phyloP scores from a whole-genome alignment of 2,797 vertebrate genomes.

The Falco peregrinus region DNA sequence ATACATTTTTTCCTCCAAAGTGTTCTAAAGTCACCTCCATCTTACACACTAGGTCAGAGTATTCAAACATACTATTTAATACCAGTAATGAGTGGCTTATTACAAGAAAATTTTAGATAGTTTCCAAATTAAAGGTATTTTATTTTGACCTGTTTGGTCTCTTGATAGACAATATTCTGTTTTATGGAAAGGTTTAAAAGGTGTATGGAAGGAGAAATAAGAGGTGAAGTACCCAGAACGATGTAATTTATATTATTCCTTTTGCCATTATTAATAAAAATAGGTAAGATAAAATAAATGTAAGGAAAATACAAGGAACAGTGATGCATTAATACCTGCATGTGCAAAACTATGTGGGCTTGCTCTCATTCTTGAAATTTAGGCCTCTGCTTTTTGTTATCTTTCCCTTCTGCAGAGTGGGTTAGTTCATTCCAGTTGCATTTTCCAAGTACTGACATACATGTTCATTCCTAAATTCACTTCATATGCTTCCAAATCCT shows the following conservation, averaged over 20 bases:
- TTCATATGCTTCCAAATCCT: slow-evolving; percentile 10
- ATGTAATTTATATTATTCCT: neutral
- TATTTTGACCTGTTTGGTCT: neutral
- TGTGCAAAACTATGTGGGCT: neutral
- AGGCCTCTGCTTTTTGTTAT: neutral
- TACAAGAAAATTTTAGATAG: neutral
- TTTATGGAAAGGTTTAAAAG: neutral
- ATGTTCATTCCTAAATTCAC: neutral
- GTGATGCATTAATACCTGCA: neutral
- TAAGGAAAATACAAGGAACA: neutral
- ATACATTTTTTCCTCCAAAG: neutral
- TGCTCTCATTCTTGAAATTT: neutral
- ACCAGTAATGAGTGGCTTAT: neutral
- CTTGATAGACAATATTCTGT: neutral
- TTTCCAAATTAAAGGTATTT: neutral
- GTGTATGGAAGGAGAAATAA: neutral
- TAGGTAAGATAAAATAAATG: neutral
- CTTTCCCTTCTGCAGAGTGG: neutral
- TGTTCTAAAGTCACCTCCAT: neutral
- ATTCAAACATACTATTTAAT: neutral
- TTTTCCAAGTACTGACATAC: neutral
- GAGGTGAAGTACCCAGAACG: neutral
- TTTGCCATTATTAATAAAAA: neutral
- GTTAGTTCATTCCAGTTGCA: neutral
- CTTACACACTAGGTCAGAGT: neutral